Evolutionary conservation across 1,140 invertebrate genomes (phyloP).

Genomic region (Semibalanus balanoides): DNA sequence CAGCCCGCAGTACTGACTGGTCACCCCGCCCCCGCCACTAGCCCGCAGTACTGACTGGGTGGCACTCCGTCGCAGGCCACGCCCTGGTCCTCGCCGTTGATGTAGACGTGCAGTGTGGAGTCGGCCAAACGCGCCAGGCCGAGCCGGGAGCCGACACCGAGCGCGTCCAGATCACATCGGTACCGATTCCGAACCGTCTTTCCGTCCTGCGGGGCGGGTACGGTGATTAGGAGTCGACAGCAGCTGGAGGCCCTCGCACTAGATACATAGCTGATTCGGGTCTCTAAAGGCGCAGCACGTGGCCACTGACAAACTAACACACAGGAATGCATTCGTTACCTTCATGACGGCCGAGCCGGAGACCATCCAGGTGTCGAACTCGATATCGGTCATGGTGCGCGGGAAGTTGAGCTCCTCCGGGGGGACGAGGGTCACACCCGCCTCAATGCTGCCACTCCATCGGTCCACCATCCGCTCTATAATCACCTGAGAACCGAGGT

Average conservation of each 20-base stretch:
- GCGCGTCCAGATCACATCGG: slow-evolving; percentile 61
- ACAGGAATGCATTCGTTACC: too few relatives aligned
- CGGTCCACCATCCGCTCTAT: slow-evolving; percentile 83
- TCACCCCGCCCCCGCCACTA: background rate
- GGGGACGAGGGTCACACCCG: slow-evolving; percentile 61
- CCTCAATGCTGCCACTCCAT: slow-evolving; percentile 41
- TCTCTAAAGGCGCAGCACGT: too few relatives aligned
- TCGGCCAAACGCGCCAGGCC: slow-evolving; percentile 73
- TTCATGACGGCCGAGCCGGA: slow-evolving; percentile 54
- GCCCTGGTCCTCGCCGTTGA: slow-evolving; percentile 81
- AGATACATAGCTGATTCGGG: too few relatives aligned
- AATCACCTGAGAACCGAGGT: slow-evolving; percentile 44
- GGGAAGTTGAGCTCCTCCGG: slow-evolving; percentile 76
- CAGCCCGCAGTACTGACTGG: too few relatives aligned
- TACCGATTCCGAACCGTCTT: slow-evolving; percentile 68
- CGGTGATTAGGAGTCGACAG: too few relatives aligned
- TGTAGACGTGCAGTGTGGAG: slow-evolving; percentile 70
- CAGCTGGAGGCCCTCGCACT: too few relatives aligned
- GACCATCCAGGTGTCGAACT: slow-evolving; percentile 82
- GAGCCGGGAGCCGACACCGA: slow-evolving; percentile 46
- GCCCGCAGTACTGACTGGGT: slow-evolving; percentile 39
- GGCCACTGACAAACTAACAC: too few relatives aligned
- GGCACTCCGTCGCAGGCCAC: slow-evolving; percentile 67
- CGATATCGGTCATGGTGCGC: slow-evolving; percentile 79
- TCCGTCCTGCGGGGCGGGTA: slow-evolving; percentile 56